Base-by-base conservation (phyloP, 2,888 invertebrate genomes). In the Belgica antarctica region DNA sequence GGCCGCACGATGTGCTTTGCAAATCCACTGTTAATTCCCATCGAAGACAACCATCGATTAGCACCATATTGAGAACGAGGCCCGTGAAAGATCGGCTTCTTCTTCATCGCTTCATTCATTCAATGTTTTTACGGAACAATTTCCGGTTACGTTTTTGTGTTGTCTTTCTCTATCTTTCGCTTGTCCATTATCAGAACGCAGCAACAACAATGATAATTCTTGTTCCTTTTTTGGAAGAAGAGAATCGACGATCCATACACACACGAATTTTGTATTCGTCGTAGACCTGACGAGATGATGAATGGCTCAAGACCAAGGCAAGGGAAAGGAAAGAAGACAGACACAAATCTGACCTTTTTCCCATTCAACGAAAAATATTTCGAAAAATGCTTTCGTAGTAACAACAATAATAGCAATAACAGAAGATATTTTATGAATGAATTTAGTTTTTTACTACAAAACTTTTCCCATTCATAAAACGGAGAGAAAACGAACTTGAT, bases 361-460 rank as follows among this genome's bases (percentile, higher is more conserved):
- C 34, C 68, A 52, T 68, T 68, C 68, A 63, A 57, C 47, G 27
- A 12, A 47, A n/a, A n/a, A n/a, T n/a, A 47, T 52, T 52, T 52
- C 46, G 10, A 46, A 46, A 46, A 46, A n/a, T n/a, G n/a, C 46
- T 46, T 22, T 52, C 52, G 52, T 65, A 65, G n/a, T 27, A 68
- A 68, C 28, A 68, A 47, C 65, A 66, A 66, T 15, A 63, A 63
- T 46, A 63, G 36, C 65, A 66, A 25, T 47, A 41, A 68, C 24
- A 31, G 28, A 62, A 31, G n/a, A 47, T n/a, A 31, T 68, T 68
- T 68, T 68, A 68, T 68, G 68, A 68, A 68, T 68, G 68, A 68
- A 28, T 27, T 66, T 41, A 7, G 10, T 47, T 52, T 68, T 68
- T 68, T 68, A 68, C 68, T 68, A 68, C 68, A 57, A 68, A 63